Base-by-base conservation (phyloP, 2,888 invertebrate species). In the Nephrotoma guestfalica region DNA sequence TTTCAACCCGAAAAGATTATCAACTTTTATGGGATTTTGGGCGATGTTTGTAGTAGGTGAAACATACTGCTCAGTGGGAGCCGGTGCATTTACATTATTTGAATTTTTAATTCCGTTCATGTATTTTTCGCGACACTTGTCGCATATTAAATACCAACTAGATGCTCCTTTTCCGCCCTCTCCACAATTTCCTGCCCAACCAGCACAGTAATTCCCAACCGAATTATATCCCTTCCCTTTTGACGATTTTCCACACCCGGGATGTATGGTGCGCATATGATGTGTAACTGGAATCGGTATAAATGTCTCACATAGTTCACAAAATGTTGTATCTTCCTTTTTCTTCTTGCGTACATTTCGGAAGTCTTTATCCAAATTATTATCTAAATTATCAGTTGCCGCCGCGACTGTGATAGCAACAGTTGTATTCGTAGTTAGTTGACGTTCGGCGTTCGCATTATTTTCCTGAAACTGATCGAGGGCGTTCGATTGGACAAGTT, bases 131-230 rank as follows among this genome's bases (percentile, higher is more conserved):
- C 97, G 95, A 90, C 99, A 99, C 84, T 93, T 93, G 90, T 98
- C 97, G 92, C 99, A 99, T 90, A 97, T 95, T 42, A 98, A 93
- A 91, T 98, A 99, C 97, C 98, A 98, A 15, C 97, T 95, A 88
- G 95, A 95, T 83, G 93, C 92, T 88, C 95, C 95, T 45, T 95
- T 93, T 41, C 97, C 96, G 2, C 96, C 96, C 89, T 97, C 96
- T 71, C 97, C 97, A 90, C 97, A 97, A 89, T 95, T 95, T 3
- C 97, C 97, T 0, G 96, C 96, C 97, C 97, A 97, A 1, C 97
- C 97, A 83, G 95, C 94, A 89, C 96, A 96, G 91, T 96, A 98
- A 88, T 94, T 94, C 1, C 98, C 98, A 42, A 95, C 94, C 87
- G 97, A 97, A 91, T 98, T 98, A 92, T 98, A 99, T 0, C 98